Base-by-base conservation (phyloP, 2,113 vertebrate species). In the Solenodon paradoxus region DNA sequence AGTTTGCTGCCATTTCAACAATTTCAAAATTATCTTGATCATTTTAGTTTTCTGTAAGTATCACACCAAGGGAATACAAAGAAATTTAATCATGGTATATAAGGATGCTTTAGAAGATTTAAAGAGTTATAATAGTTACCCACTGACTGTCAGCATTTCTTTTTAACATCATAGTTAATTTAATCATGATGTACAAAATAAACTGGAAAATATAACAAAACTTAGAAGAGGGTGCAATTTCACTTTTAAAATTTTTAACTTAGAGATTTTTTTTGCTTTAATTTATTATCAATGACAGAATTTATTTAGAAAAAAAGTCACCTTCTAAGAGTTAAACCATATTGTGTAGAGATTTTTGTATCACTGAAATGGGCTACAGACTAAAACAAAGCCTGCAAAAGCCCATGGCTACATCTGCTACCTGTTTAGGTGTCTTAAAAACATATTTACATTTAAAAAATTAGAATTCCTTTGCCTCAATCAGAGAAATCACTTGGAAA, bases 381-480 rank as follows among this genome's bases (percentile, higher is more conserved):
- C 38, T 45, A 92, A 96, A 96, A 94, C 92, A 95, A 96, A 94
- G 95, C 42, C 81, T 88, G 64, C 20, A 64, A 92, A 95, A 96
- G 45, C 78, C 47, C 53, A 51, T 28, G 35, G 42, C 26, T 92
- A 77, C 94, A 97, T 94, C 96, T 97, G 94, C 94, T 95, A 96
- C 85, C 96, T 92, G 85, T 71, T 95, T 96, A 79, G 92, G 74
- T 90, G 63, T 88, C 74, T 96, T 94, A 83, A 95, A 96, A 97
- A 88, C 16, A 90, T 90, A 63, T 30, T 87, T 94, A 32, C 9
- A 55, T 91, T 5, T 40, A 57, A 84, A 61, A 94, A 87, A 42
- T 77, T 96, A 49, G 9, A 78, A 92, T 96, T 87, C 30, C 51
- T 47, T 51, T 97, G 88, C 78, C 42, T 68, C 42, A 86, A 20